phyloP scores from a whole-genome alignment of 1,140 invertebrate genomes.

The Orius insidiosus region DNA sequence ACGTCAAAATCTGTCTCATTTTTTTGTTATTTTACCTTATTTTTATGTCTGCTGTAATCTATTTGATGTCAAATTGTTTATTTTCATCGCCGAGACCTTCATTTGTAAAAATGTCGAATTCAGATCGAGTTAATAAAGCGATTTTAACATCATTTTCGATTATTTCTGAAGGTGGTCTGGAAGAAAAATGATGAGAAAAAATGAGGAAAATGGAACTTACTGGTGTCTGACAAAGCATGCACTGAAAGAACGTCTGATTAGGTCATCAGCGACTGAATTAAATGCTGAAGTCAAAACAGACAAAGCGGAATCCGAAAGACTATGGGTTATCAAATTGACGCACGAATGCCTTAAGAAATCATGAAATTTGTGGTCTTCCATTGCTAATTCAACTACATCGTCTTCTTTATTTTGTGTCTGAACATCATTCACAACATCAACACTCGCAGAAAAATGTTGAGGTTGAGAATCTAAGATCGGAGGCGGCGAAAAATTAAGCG shows the following conservation, averaged over 20 bases:
- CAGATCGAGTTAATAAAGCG: neutral
- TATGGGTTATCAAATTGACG: too few species aligned
- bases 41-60: too few species aligned
- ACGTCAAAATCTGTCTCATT: too few species aligned
- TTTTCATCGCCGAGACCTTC: neutral
- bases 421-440: too few species aligned
- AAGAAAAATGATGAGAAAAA: neutral
- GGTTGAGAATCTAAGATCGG: too few species aligned
- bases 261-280: neutral
- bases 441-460: too few species aligned
- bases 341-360: too few species aligned
- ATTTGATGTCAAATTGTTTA: neutral
- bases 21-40: too few species aligned
- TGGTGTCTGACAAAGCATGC: neutral
- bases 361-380: too few species aligned
- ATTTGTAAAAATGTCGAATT: constrained; percentile 8
- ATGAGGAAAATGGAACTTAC: neutral
- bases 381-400: too few species aligned
- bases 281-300: neutral
- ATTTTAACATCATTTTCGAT: neutral
- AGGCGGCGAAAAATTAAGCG: too few species aligned
- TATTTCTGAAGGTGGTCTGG: neutral
- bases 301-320: neutral
- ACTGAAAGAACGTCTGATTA: constrained; percentile 2
- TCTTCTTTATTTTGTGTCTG: too few species aligned